These are phyloP conservation scores for Eleginops maclovinus DNA, from an alignment of 2,113 vertebrate genomes.

Conservation along the genomic window DNA sequence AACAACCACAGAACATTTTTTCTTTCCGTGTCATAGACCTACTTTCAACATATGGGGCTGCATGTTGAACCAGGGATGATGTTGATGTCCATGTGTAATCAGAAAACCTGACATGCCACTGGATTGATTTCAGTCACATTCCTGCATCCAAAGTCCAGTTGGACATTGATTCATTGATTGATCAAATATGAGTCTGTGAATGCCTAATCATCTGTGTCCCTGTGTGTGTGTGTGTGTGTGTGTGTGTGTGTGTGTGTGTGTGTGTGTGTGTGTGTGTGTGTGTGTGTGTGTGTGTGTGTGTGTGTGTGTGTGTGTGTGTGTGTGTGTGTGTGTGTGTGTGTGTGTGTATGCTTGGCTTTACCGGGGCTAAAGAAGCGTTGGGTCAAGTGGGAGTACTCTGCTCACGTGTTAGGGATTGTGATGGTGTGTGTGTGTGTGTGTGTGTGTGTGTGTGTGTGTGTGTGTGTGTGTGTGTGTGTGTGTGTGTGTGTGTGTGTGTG, in stretches of 20 bases:
- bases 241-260: too few relatives aligned
- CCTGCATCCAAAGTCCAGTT: slow-evolving; percentile 49
- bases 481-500: slow-evolving; percentile 33
- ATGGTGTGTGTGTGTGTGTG: slow-evolving; percentile 12
- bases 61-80: background rate
- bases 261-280: too few relatives aligned
- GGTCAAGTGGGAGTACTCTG: slow-evolving; percentile 43
- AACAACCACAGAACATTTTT: slow-evolving; percentile 20
- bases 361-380: slow-evolving; percentile 21
- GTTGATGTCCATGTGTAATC: background rate
- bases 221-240: slow-evolving; percentile 14
- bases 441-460: slow-evolving; percentile 50
- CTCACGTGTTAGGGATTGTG: slow-evolving; percentile 67
- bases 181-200: slow-evolving; percentile 14
- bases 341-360: slow-evolving; percentile 31
- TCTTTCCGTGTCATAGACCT: slow-evolving; percentile 26
- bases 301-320: too few relatives aligned
- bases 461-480: slow-evolving; percentile 39
- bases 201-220: background rate
- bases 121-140: slow-evolving; percentile 36
- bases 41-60: slow-evolving; percentile 12
- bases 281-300: too few relatives aligned
- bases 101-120: background rate
- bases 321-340: too few relatives aligned
- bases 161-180: slow-evolving; percentile 37